A percentile compares a stretch with the other conserved stretches of the same genome.
phyloP scores from a whole-genome alignment of 2,888 invertebrate genomes.

The Oxycera nigricornis region DNA sequence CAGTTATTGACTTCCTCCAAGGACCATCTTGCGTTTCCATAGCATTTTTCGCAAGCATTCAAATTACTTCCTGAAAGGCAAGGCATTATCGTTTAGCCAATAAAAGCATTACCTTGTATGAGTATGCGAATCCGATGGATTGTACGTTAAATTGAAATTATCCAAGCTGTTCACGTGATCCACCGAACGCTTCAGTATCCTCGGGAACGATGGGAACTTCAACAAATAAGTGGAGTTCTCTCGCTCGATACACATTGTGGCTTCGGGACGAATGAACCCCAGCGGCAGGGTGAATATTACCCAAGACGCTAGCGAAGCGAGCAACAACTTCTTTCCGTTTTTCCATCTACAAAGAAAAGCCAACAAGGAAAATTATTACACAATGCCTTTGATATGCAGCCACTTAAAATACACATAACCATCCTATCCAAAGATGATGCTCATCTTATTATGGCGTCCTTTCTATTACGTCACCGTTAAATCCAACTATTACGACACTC shows the following conservation, averaged over 20 bases:
- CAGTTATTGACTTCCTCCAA: no score
- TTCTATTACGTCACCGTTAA: background rate
- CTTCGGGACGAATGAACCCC: slow-evolving; percentile 93
- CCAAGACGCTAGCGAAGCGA: slow-evolving; percentile 93
- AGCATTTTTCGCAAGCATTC: no score
- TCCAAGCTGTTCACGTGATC: slow-evolving; percentile 52
- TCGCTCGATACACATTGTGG: slow-evolving; percentile 81
- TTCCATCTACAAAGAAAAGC: slow-evolving; percentile 74
- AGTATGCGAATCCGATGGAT: slow-evolving; percentile 49
- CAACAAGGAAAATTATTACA: background rate
- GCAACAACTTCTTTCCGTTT: slow-evolving; percentile 84
- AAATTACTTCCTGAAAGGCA: no score
- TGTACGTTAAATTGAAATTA: slow-evolving; percentile 47
- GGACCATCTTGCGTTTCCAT: no score
- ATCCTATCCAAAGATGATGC: background rate
- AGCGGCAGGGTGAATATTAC: slow-evolving; percentile 95
- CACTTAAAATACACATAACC: background rate
- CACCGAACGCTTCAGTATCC: slow-evolving; percentile 63
- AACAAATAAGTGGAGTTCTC: slow-evolving; percentile 73
- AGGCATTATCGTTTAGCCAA: no score
- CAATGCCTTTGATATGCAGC: background rate
- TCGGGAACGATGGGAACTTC: slow-evolving; percentile 65
- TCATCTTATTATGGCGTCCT: background rate
- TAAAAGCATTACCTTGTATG: slow-evolving; percentile 36
- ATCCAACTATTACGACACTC: background rate